Evolutionary conservation across 2,888 invertebrate genomes (phyloP), one percentile per base, ranked within the genome.

Genomic region (Sphaerophoria taeniata): DNA sequence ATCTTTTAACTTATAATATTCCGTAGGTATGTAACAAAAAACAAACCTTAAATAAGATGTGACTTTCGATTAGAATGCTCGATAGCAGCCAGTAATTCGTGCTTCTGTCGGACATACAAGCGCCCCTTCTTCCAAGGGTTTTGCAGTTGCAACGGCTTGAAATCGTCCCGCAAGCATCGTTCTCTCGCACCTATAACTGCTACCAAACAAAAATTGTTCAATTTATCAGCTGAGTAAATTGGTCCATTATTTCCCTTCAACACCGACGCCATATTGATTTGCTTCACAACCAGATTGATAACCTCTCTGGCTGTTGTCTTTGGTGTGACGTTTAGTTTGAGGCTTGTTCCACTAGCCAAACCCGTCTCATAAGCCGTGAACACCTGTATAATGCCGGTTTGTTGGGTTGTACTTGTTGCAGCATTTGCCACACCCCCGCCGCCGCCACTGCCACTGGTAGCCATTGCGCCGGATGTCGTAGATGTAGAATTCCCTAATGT

Each of bases 341-440:
- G 94, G 88, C 98, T 98, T 0, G 98, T 98, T 6, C 98, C 98
- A 83, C 95, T 95, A 1, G 98, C 97, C 87, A 99, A 93, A 7
- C 99, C 99, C 0, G 98, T 98, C 88, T 98, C 97, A 91, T 99
- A 99, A 0, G 99, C 98, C 6, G 98, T 98, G 90, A 96, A 98
- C 6, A 99, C 98, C 93, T 98, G 95, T 43, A 95, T 93, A 6
- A 92, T 92, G 34, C 91, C 91, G 0, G 92, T 89, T 0, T 88
- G 86, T 14, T 85, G 78, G 45, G 77, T 12, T 43, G 43, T 49
- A 31, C 65, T 65, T 49, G 36, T 16, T 55, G 75, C 49, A 4
- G 74, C 55, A 61, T 31, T 90, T 88, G 2, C 88, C 78, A 72
- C 88, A 87, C 12, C 89, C 33, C 63, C 65, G 74, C 69, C 89